Evolutionary conservation across 2,888 invertebrate species (phyloP).

Genomic region (Chrysina gloriosa): DNA sequence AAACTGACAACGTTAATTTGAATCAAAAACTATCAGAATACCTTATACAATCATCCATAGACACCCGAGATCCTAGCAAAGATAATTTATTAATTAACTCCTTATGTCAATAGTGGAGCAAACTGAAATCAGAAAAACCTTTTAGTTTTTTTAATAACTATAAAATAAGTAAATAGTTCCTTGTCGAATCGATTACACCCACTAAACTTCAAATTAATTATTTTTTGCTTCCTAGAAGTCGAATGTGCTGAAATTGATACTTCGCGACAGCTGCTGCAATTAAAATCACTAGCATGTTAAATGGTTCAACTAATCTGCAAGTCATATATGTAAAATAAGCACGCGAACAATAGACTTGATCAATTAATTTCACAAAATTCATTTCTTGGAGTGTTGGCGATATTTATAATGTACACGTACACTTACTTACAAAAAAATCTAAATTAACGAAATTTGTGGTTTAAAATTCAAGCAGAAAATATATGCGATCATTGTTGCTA

Average conservation of each 20-base stretch:
- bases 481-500: no score
- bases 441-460: no score
- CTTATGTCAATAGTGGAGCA: background rate
- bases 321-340: background rate
- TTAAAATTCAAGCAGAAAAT: no score
- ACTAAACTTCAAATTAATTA: no score
- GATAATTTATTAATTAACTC: conserved; percentile 3
- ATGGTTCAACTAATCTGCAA: conserved; percentile 6
- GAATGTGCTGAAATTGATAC: background rate
- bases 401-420: background rate
- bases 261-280: background rate
- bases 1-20: conserved; percentile 7
- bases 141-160: no score
- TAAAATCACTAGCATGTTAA: background rate
- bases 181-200: no score
- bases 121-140: no score
- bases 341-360: background rate
- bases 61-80: background rate
- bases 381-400: background rate
- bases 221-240: no score
- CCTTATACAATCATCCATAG: background rate
- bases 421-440: no score
- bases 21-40: background rate
- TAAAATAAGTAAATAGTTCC: no score
- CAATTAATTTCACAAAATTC: conserved; percentile 7